phyloP scores from a whole-genome alignment of 2,888 invertebrate species.

The Lochmaea capreae region DNA sequence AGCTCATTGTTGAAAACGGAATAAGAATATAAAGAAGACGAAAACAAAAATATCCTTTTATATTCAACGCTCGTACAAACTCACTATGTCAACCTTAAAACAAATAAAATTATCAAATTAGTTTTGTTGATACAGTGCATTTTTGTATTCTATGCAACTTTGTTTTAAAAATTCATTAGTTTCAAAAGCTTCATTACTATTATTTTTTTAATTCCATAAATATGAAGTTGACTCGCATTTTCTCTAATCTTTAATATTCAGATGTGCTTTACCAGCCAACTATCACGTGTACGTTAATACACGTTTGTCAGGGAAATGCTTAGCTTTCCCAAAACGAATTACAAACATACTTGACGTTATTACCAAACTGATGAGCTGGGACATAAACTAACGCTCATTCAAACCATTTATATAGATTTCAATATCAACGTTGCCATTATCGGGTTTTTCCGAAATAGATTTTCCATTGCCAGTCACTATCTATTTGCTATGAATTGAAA shows the following conservation, averaged over 20 bases:
- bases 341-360: neutral
- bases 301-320: neutral
- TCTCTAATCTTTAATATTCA: slow-evolving; percentile 4
- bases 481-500: too few relatives aligned
- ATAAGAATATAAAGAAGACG: neutral
- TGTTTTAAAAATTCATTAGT: slow-evolving; percentile 18
- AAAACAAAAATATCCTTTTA: neutral
- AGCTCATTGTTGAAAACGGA: neutral
- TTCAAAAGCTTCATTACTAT: neutral
- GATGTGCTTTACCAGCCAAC: neutral
- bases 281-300: neutral
- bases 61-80: slow-evolving; percentile 2
- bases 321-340: neutral
- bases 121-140: slow-evolving; percentile 13
- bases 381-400: too few relatives aligned
- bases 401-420: too few relatives aligned
- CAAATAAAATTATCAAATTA: slow-evolving; percentile 26
- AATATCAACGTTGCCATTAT: too few relatives aligned
- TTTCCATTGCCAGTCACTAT: too few relatives aligned
- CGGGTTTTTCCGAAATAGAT: too few relatives aligned
- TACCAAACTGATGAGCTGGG: too few relatives aligned
- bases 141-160: slow-evolving; percentile 12
- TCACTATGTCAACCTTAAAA: slow-evolving; percentile 12
- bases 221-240: slow-evolving; percentile 12
- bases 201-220: slow-evolving; percentile 8